Percentiles rank a stretch among this genome's conserved stretches.
phyloP scores from a whole-genome alignment of 2,888 invertebrate genomes.

The Phymatocera aterrima region DNA sequence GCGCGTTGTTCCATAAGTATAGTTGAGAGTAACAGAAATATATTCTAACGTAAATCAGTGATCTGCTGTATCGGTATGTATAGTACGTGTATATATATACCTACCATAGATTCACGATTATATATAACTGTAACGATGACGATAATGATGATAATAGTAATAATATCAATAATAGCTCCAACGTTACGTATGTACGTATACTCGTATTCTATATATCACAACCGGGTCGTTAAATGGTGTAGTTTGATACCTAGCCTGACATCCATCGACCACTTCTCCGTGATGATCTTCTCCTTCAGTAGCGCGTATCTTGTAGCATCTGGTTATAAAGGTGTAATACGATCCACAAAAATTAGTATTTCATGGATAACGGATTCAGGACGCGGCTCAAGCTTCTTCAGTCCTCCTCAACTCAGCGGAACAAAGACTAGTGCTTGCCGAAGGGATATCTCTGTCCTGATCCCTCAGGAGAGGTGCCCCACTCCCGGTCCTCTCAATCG shows the following conservation, averaged over 20 bases:
- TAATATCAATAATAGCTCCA: neutral
- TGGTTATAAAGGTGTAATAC: no score
- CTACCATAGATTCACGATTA: neutral
- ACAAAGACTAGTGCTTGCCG: conserved; percentile 9
- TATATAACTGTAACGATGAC: neutral
- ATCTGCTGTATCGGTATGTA: neutral
- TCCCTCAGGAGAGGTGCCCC: conserved; percentile 24
- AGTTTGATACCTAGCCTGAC: neutral
- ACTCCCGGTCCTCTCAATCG: conserved; percentile 34
- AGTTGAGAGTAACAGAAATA: no score
- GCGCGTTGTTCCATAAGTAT: no score
- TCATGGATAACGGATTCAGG: no score
- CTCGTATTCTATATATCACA: conserved; percentile 11
- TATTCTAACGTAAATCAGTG: no score
- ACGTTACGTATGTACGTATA: neutral
- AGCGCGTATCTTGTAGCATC: no score
- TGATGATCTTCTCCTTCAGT: neutral
- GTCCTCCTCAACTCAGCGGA: neutral
- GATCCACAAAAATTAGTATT: no score
- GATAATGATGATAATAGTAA: neutral
- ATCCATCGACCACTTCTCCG: neutral
- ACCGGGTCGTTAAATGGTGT: neutral
- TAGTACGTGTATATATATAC: neutral
- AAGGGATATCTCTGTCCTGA: conserved; percentile 1
- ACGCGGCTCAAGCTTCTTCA: conserved; percentile 13